A percentile compares a stretch with the other conserved stretches of the same genome.
These are phyloP conservation scores for Boleophthalmus pectinirostris DNA, from an alignment of 2,113 vertebrate genomes.

Conservation along the genomic window DNA sequence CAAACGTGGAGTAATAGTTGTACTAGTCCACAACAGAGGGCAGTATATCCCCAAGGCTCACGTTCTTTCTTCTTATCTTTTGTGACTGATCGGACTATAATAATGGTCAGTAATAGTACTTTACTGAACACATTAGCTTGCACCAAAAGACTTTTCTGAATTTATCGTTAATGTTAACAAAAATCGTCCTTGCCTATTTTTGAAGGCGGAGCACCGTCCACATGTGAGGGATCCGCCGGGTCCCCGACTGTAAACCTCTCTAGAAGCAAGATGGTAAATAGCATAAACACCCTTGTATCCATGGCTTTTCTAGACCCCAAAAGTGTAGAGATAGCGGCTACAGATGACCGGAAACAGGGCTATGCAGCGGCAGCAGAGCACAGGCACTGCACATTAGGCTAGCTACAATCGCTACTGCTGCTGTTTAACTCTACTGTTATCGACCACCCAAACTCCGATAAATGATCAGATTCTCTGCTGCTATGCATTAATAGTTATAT, in stretches of 20 bases:
- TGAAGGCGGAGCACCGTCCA: conserved; percentile 76
- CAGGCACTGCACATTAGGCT: neutral
- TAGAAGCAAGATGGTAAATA: conserved; percentile 39
- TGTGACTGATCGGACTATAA: neutral
- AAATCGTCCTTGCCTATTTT: conserved; percentile 70
- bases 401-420: neutral
- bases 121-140: neutral
- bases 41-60: neutral
- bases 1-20: too few species aligned
- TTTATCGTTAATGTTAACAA: conserved; percentile 16
- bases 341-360: neutral
- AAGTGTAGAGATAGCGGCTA: neutral
- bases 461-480: neutral
- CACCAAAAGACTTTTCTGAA: neutral
- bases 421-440: neutral
- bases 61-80: neutral
- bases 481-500: neutral
- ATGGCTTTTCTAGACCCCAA: conserved; percentile 20
- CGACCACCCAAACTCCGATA: neutral
- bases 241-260: conserved; percentile 42
- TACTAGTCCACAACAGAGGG: neutral
- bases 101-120: neutral
- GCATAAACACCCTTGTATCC: conserved; percentile 15
- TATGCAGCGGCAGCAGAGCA: neutral
- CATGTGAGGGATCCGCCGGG: conserved; percentile 45